Conservation (phyloP, 1,140 invertebrate genomes). For the Meloidogyne chitwoodi region DNA sequence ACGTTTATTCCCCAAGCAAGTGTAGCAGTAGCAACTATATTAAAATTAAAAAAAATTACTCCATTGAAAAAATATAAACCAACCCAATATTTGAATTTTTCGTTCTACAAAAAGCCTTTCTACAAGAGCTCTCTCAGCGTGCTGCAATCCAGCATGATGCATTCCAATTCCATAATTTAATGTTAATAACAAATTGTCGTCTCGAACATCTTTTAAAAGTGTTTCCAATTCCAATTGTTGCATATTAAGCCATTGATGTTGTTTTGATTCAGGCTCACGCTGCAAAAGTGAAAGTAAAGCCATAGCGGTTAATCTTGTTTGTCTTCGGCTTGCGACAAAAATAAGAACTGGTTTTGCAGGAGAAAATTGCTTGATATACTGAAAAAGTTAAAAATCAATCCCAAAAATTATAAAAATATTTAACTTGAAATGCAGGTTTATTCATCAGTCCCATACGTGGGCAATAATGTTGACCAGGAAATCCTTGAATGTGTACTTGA, state of each 20-base stretch:
- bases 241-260: constrained; percentile 91
- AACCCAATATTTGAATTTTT: constrained; percentile 86
- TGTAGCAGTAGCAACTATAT: constrained; percentile 88
- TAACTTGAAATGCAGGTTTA: constrained; percentile 83
- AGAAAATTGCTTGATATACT: constrained; percentile 78
- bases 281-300: constrained; percentile 90
- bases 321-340: constrained; percentile 94
- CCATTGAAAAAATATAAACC: not conserved
- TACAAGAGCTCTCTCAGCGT: constrained; percentile 75
- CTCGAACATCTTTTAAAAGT: constrained; percentile 67
- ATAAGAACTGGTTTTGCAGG: constrained; percentile 82
- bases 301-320: constrained; percentile 90
- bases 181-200: constrained; percentile 85
- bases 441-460: constrained; percentile 99
- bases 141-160: constrained; percentile 68
- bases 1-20: constrained; percentile 98
- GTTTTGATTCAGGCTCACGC: constrained; percentile 73
- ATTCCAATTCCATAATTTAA: constrained; percentile 95
- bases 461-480: constrained; percentile 94
- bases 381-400: not conserved
- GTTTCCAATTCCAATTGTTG: constrained; percentile 70
- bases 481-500: constrained; percentile 87
- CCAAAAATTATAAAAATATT: not conserved
- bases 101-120: constrained; percentile 93
- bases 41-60: not conserved